phyloP scores from a whole-genome alignment of 2,797 vertebrate species.

The Graptemys geographica region DNA sequence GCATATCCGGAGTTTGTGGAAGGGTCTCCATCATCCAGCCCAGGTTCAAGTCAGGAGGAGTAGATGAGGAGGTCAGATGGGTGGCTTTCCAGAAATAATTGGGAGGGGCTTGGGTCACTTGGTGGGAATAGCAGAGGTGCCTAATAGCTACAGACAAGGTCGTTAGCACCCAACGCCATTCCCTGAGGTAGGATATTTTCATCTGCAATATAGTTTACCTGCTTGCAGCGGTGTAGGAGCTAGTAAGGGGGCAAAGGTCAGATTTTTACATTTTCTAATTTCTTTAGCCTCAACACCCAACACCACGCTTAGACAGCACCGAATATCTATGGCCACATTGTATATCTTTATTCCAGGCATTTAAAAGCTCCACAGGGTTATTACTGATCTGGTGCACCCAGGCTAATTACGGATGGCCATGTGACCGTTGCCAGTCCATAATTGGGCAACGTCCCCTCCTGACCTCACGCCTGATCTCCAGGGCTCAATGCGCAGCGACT shows the following conservation, averaged over 20 bases:
- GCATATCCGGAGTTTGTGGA: background rate
- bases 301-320: no score
- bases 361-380: background rate
- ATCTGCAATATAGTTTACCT: no score
- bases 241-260: background rate
- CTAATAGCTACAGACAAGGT: background rate
- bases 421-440: background rate
- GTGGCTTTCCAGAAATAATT: background rate
- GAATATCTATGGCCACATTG: background rate
- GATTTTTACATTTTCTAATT: background rate
- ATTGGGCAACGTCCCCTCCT: background rate
- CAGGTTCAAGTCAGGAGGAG: background rate
- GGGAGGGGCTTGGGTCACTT: background rate
- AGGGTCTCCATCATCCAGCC: background rate
- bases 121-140: background rate
- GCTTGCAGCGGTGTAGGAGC: background rate
- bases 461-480: background rate
- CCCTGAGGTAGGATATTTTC: background rate
- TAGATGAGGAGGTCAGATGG: fast-evolving
- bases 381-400: background rate
- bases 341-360: background rate
- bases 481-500: background rate
- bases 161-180: background rate
- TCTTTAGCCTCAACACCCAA: background rate
- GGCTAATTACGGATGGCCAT: background rate